Conservation (phyloP, 2,113 vertebrate genomes). For the Chrysemys picta region DNA sequence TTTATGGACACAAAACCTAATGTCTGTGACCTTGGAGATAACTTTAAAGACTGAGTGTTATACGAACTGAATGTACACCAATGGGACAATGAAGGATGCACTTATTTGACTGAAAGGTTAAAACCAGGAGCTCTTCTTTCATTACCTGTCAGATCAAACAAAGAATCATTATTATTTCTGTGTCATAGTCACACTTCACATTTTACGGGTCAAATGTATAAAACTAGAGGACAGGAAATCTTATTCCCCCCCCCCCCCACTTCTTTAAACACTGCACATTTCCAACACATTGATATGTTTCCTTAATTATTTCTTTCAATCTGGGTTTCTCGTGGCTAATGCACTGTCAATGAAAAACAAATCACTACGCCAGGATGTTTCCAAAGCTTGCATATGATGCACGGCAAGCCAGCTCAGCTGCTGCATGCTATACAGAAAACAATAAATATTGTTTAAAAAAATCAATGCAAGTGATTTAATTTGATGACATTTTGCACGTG, state of each 20-base stretch:
- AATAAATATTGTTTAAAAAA: not conserved
- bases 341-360: not conserved
- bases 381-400: not conserved
- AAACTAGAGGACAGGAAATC: not conserved
- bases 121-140: not conserved
- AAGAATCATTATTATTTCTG: not conserved
- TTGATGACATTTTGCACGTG: not conserved
- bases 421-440: not conserved
- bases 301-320: not conserved
- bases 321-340: not conserved
- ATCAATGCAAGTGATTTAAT: not conserved
- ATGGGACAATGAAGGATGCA: not conserved
- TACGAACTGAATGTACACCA: rapidly evolving
- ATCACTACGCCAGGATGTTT: not conserved
- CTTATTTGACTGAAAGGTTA: not conserved
- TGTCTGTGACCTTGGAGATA: not conserved
- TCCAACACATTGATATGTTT: rapidly evolving
- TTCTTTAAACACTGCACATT: not conserved
- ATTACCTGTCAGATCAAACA: not conserved
- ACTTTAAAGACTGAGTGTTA: not conserved
- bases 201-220: not conserved
- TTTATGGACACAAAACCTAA: not conserved
- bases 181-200: not conserved
- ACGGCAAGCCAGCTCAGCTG: not conserved
- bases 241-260: not conserved